These are phyloP conservation scores for Alaudala cheleensis DNA, from an alignment of 2,113 vertebrate species.

Conservation along the genomic window DNA sequence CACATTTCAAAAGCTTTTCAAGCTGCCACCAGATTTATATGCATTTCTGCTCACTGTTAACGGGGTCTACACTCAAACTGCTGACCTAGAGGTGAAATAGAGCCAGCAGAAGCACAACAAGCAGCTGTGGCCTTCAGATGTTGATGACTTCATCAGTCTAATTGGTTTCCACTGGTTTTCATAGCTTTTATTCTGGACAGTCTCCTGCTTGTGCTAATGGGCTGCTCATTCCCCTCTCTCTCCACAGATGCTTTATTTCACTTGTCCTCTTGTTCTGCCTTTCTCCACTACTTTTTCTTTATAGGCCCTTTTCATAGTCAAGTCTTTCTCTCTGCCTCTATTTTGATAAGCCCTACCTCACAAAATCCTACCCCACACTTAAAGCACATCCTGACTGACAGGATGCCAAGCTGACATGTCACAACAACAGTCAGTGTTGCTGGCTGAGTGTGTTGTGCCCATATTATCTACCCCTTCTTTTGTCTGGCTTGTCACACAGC, in stretches of 20 bases:
- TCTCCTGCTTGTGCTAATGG: neutral
- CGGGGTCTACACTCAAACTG: neutral
- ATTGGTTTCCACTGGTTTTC: conserved; percentile 40
- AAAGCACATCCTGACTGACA: neutral
- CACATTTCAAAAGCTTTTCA: conserved; percentile 41
- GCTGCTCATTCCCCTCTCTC: neutral
- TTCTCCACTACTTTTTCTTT: neutral
- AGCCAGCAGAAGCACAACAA: conserved; percentile 51
- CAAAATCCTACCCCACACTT: neutral
- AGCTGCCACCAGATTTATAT: conserved; percentile 23
- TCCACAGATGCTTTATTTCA: neutral
- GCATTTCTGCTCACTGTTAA: conserved; percentile 16
- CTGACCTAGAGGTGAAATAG: conserved; percentile 45
- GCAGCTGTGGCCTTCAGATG: conserved; percentile 31
- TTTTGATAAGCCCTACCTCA: neutral
- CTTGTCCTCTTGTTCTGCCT: neutral
- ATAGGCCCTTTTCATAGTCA: neutral
- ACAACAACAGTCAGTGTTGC: neutral
- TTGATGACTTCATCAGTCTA: conserved; percentile 45
- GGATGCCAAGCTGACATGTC: neutral
- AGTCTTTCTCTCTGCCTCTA: neutral
- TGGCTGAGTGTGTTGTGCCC: neutral
- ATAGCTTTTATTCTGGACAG: conserved; percentile 15
- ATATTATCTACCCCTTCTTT: neutral
- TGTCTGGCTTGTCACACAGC: fast-evolving